These are phyloP conservation scores for Penaeus monodon DNA, from an alignment of 2,888 invertebrate genomes.

Conservation along the genomic window DNA sequence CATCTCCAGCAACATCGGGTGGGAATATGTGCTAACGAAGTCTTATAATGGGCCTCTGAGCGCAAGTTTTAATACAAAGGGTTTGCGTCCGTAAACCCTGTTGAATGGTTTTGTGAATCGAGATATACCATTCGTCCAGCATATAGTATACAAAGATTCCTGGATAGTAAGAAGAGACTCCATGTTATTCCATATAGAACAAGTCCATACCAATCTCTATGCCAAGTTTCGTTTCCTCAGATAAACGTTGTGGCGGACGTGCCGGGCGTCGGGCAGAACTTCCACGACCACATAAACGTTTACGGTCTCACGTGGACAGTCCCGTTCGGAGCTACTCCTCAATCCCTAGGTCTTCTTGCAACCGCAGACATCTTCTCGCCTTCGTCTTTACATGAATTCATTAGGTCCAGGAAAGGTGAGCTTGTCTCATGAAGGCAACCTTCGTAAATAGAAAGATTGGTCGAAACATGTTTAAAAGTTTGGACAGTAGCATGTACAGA, in stretches of 20 bases:
- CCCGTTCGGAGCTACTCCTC: background rate
- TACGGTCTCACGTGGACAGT: constrained; percentile 80
- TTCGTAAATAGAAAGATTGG: background rate
- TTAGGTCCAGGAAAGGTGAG: too few relatives aligned
- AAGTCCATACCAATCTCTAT: background rate
- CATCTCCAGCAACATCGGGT: constrained; percentile 53
- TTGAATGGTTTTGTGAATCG: too few relatives aligned
- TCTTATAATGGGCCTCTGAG: background rate
- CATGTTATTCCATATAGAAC: background rate
- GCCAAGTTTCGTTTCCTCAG: constrained; percentile 66
- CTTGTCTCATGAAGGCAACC: too few relatives aligned
- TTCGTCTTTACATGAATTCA: too few relatives aligned
- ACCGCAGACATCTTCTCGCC: too few relatives aligned
- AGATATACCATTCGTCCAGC: too few relatives aligned
- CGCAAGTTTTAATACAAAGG: background rate
- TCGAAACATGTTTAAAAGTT: too few relatives aligned
- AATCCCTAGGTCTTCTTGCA: too few relatives aligned
- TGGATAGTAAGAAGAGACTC: too few relatives aligned
- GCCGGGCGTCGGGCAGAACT: constrained; percentile 82
- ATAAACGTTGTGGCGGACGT: constrained; percentile 86
- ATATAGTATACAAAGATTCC: too few relatives aligned
- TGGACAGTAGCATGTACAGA: too few relatives aligned
- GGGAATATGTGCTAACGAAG: background rate
- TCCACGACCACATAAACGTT: constrained; percentile 90
- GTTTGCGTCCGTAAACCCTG: background rate